phyloP scores from a whole-genome alignment of 2,113 vertebrate species.

The Amblyopsis rosae region DNA sequence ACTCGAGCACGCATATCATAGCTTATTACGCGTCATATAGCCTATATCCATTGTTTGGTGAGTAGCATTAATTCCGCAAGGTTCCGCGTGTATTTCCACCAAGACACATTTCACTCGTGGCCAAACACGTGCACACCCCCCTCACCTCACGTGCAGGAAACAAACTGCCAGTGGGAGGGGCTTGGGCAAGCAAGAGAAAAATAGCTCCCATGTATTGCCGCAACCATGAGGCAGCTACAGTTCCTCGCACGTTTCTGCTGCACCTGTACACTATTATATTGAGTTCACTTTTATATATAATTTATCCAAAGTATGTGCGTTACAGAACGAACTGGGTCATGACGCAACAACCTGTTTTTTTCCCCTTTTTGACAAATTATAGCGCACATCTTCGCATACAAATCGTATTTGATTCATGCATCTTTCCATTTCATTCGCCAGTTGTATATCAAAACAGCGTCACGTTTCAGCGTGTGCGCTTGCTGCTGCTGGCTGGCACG shows the following conservation, averaged over 20 bases:
- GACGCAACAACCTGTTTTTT: no score
- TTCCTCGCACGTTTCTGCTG: not conserved
- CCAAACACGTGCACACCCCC: slow-evolving; percentile 62
- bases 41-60: not conserved
- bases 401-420: not conserved
- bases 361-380: not conserved
- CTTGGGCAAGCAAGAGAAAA: slow-evolving; percentile 36
- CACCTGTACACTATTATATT: not conserved
- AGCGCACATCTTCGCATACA: not conserved
- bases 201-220: no score
- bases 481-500: not conserved
- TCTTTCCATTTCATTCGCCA: not conserved
- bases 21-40: not conserved
- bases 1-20: not conserved
- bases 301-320: no score
- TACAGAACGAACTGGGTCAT: no score
- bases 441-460: not conserved
- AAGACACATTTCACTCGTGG: slow-evolving; percentile 47
- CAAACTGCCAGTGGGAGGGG: slow-evolving; percentile 53
- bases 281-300: no score
- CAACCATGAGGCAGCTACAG: not conserved
- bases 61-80: not conserved
- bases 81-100: not conserved
- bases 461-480: slow-evolving; percentile 41
- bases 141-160: slow-evolving; percentile 52